Evolutionary conservation across 2,888 invertebrate genomes (phyloP).

Genomic region (Pristionchus exspectatus): DNA sequence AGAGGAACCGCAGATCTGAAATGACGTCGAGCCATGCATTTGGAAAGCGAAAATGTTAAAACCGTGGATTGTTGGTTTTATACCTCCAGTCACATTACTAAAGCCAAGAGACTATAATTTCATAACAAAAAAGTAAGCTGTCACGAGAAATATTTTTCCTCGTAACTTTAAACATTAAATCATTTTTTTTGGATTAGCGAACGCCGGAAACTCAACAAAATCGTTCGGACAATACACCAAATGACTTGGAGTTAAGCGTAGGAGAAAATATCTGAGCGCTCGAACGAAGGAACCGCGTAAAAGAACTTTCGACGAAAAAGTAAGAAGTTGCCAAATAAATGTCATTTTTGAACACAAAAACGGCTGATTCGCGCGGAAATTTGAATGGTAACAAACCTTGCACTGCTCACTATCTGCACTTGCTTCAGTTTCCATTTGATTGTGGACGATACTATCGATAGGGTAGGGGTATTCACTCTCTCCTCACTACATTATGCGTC

Average conservation of each 20-base stretch:
- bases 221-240: too few species aligned
- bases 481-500: not conserved
- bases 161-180: too few species aligned
- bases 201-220: too few species aligned
- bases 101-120: too few species aligned
- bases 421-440: not conserved
- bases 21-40: not conserved
- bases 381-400: not conserved
- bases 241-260: too few species aligned
- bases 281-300: not conserved
- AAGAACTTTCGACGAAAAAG: not conserved
- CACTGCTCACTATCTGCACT: not conserved
- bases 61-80: too few species aligned
- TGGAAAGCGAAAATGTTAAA: not conserved
- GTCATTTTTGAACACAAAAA: not conserved
- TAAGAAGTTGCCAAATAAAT: not conserved
- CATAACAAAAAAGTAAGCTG: too few species aligned
- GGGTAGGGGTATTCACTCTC: not conserved
- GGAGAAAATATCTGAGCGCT: not conserved
- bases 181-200: too few species aligned
- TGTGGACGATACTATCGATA: not conserved
- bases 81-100: too few species aligned
- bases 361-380: not conserved
- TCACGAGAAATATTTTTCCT: too few species aligned
- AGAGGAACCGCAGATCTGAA: not conserved